A percentile compares a stretch with the other conserved stretches of the same genome.
Evolutionary conservation across 92 coral and sea anemone species (phyloP).

Genomic region (Chrysogorgia sp.): DNA sequence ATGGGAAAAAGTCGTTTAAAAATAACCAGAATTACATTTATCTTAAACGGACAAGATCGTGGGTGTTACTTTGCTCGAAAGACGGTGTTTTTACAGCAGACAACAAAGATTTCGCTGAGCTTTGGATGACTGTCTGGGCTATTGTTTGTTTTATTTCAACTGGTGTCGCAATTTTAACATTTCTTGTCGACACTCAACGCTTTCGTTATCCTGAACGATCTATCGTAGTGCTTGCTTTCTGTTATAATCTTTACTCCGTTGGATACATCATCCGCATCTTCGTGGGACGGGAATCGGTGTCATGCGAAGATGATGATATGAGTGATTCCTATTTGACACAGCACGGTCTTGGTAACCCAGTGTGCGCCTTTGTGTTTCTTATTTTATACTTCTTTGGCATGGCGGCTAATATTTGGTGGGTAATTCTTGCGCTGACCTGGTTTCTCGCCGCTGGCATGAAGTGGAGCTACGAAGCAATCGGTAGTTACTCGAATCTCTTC

Average conservation of each 20-base stretch:
- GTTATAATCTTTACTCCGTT: slow-evolving; percentile 82
- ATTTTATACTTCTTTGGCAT: slow-evolving; percentile 93
- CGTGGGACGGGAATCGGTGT: slow-evolving; percentile 84
- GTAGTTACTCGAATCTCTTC: slow-evolving; percentile 88
- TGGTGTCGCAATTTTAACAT: slow-evolving; percentile 69
- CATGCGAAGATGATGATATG: slow-evolving; percentile 79
- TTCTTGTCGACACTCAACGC: slow-evolving; percentile 83
- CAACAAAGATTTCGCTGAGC: slow-evolving; percentile 75
- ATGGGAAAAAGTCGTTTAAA: slow-evolving; percentile 71
- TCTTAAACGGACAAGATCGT: slow-evolving; percentile 78
- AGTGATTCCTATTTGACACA: slow-evolving; percentile 74
- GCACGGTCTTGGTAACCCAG: slow-evolving; percentile 92
- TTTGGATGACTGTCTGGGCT: slow-evolving; percentile 95
- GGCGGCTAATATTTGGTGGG: slow-evolving; percentile 99
- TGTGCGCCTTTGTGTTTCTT: slow-evolving; percentile 87
- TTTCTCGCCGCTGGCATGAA: slow-evolving; percentile 99
- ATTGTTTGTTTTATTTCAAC: slow-evolving; percentile 83
- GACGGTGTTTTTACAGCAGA: slow-evolving; percentile 83
- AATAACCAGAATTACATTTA: slow-evolving; percentile 86
- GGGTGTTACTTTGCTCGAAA: slow-evolving; percentile 81
- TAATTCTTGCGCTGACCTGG: slow-evolving; percentile 91
- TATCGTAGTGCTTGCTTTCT: slow-evolving; percentile 85
- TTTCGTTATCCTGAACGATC: slow-evolving; percentile 93
- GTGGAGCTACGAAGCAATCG: slow-evolving; percentile 92
- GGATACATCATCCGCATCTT: slow-evolving; percentile 81